Percentiles rank a stretch among this genome's conserved stretches.
Conservation (phyloP, 1,140 invertebrate genomes). For the Triops cancriformis region DNA sequence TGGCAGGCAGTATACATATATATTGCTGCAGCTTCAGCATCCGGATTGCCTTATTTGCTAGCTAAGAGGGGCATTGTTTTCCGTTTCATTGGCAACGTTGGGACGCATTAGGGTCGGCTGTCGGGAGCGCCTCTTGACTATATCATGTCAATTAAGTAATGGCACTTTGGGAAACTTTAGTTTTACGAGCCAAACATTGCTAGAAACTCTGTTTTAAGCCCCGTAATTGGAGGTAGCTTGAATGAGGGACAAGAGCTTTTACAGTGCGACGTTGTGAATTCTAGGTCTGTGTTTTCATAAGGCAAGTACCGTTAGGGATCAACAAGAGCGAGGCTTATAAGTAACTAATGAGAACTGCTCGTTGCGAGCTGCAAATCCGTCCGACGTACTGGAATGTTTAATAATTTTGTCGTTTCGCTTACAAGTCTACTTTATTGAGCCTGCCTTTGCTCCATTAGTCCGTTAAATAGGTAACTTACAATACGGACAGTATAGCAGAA, state of each 20-base stretch:
- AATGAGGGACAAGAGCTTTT: background rate
- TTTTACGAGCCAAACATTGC: background rate
- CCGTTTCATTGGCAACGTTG: background rate
- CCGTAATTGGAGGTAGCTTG: background rate
- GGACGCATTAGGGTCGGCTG: background rate
- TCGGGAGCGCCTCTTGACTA: background rate
- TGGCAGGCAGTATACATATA: background rate
- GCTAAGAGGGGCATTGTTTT: constrained; percentile 5
- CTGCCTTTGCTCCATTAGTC: no score
- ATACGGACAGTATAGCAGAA: no score
- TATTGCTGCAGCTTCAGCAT: constrained; percentile 13
- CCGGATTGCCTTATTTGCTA: constrained; percentile 13
- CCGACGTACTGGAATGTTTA: no score
- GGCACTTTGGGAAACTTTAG: background rate
- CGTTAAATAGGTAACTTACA: no score
- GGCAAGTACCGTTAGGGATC: no score
- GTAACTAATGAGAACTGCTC: no score
- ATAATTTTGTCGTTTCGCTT: no score
- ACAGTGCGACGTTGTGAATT: no score
- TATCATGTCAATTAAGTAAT: constrained; percentile 5
- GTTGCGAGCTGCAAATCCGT: no score
- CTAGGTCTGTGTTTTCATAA: no score
- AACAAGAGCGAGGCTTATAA: no score
- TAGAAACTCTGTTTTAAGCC: background rate
- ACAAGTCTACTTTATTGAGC: no score